Evolutionary conservation across 64 coral and sea anemone genomes (phyloP), one percentile per base, ranked within the genome.

Genomic region (Acropora yongei): DNA sequence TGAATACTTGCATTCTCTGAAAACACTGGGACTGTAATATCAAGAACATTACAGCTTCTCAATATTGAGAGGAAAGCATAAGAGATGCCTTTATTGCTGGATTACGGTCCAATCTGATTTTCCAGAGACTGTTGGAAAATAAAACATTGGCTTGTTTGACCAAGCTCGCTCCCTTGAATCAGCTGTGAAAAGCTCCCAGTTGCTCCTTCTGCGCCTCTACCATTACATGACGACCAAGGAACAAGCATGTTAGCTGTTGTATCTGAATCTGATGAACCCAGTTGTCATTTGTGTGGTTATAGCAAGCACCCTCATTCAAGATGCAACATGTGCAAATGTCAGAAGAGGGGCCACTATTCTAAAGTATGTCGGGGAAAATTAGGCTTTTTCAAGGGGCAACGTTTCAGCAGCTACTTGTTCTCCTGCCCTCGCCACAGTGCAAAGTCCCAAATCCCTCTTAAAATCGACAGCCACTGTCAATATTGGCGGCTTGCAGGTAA

Each of bases 401-500:
- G 6, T 63, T 63, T 63, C 60, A 13, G 60, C 60, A 13, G 60
- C 13, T 3, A 13, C 60, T 13, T 63, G 60, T 8, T 63, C 60
- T 18, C 14, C 60, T 3, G 14, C 60, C 11, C 60, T 63, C 16
- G 60, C 60, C 16, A 12, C 60, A 63, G 8, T 63, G 60, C 10
- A 13, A 13, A 12, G 10, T 63, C 60, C 60, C 30, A 30, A 30
- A 30, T 30, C 30, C 30, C 30, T 30, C 30, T 30, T 30, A 30
- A 30, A 30, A 30, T 30, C 30, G 10, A 11, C 13, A 14, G 91
- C 53, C 47, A 93, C 91, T 46, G 84, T 93, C 48, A 45, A 2
- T 42, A 60, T 93, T 2, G 50, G 74, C 7, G 91, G 67, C 12
- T 80, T 67, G 58, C 17, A 80, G 47, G 86, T 84, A 46, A 76